Conservation (phyloP, 2,797 vertebrate species). For the Brachymystax lenok region DNA sequence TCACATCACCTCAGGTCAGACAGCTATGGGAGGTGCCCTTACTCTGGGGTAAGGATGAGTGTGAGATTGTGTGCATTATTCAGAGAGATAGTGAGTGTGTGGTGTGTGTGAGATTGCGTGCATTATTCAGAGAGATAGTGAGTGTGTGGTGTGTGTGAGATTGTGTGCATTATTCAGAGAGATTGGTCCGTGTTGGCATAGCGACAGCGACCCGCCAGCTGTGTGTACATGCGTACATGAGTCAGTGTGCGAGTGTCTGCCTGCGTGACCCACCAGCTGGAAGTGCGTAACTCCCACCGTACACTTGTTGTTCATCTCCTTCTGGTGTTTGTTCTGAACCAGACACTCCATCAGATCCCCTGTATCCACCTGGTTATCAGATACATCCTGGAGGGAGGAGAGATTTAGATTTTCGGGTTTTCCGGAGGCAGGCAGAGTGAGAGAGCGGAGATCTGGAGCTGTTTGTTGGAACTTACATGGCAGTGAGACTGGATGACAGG, state of each 20-base stretch:
- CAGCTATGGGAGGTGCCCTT: not conserved
- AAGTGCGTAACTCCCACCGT: constrained; percentile 92
- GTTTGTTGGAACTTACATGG: constrained; percentile 79
- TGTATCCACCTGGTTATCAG: constrained; percentile 94
- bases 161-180: not conserved
- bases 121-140: not conserved
- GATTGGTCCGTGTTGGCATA: no score
- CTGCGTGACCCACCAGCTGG: constrained; percentile 86
- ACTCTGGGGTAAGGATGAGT: no score
- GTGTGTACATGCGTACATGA: not conserved
- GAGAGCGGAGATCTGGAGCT: not conserved
- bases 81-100: not conserved
- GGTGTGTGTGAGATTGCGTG: not conserved
- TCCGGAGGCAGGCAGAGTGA: not conserved
- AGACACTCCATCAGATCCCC: constrained; percentile 96
- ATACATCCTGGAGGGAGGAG: constrained; percentile 80
- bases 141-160: not conserved
- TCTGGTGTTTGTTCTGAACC: constrained; percentile 95
- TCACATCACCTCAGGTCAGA: not conserved
- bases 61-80: not conserved
- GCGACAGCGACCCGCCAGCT: no score
- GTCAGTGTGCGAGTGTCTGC: not conserved
- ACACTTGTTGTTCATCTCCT: constrained; percentile 97
- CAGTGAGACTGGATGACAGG: constrained; percentile 91
- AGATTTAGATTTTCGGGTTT: no score